Evolutionary conservation across 2,113 vertebrate genomes (phyloP), one percentile per base, ranked within the genome.

Genomic region (Perca flavescens): DNA sequence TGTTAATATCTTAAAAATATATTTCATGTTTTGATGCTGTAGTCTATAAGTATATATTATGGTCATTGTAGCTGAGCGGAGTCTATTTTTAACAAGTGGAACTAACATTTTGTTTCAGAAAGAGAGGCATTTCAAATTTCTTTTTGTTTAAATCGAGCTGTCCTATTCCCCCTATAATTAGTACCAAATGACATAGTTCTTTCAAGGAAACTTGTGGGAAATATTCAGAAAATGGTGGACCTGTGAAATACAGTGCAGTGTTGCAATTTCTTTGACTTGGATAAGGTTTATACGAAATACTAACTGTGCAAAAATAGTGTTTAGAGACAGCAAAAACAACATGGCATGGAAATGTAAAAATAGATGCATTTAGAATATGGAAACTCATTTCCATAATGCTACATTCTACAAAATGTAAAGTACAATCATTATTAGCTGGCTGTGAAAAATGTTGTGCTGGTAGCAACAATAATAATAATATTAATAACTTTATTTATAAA

Each of bases 301-400:
- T 77, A 49, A 67, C 11, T 70, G 43, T 75, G 56, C 56, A 74
- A 68, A 78, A 25, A 15, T 1, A 43, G 11, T 28, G 10, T 67
- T 13, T 54, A 52, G 43, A 78, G 82, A 80, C n/a, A 66, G 31
- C 2, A 82, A 21, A 61, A 8, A 14, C 80, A 86, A 79, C 54
- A 88, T 43, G 49, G 21, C 61, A 67, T 79, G 65, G 14, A 84
- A 28, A 86, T 15, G 70, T 52, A 82, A 13, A 77, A 77, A 76
- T 68, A 60, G 22, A 87, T 80, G 71, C 46, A 74, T 78, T 68
- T 63, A 79, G 2, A 36, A 71, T 34, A 49, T 22, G 62, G 46
- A 76, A 72, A 70, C 16, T 80, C 71, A 82, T 65, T 25, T 65
- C 47, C 21, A 64, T n/a, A 46, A 43, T 56, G 11, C 40, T 43